Evolutionary conservation across 2,888 invertebrate species (phyloP).

Genomic region (Elaeidobius kamerunicus): DNA sequence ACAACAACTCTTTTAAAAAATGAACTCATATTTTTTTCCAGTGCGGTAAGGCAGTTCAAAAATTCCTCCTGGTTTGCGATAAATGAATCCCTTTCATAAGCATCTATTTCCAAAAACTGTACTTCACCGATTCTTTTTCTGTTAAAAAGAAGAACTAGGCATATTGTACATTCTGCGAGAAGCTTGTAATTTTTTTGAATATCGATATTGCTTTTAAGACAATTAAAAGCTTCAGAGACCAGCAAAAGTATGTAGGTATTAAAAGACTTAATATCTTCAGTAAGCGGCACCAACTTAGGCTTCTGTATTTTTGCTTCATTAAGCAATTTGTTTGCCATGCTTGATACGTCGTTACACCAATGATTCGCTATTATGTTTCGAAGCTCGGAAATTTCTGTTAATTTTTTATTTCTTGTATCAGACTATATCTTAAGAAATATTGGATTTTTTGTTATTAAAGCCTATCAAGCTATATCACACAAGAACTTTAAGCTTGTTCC

Average conservation of each 20-base stretch:
- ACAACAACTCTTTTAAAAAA: conserved; percentile 29
- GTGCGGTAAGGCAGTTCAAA: conserved; percentile 9
- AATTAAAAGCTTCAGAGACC: neutral
- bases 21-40: conserved; percentile 21
- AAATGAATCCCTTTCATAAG: neutral
- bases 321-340: conserved; percentile 2
- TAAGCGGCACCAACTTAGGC: neutral
- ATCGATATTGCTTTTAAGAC: neutral
- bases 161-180: conserved; percentile 31
- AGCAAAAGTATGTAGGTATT: neutral
- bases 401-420: neutral
- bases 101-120: neutral
- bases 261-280: neutral
- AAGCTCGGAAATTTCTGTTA: neutral
- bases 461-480: neutral
- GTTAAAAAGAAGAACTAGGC: conserved; percentile 6
- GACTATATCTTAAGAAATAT: neutral
- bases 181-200: conserved; percentile 21
- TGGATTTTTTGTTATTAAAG: neutral
- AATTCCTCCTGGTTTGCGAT: conserved; percentile 20
- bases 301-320: neutral
- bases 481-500: conserved; percentile 11
- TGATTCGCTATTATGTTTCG: neutral
- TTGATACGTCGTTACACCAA: conserved; percentile 2
- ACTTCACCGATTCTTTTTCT: conserved; percentile 14